phyloP scores from a whole-genome alignment of 2,888 invertebrate genomes.

The Herminia tarsipennalis region DNA sequence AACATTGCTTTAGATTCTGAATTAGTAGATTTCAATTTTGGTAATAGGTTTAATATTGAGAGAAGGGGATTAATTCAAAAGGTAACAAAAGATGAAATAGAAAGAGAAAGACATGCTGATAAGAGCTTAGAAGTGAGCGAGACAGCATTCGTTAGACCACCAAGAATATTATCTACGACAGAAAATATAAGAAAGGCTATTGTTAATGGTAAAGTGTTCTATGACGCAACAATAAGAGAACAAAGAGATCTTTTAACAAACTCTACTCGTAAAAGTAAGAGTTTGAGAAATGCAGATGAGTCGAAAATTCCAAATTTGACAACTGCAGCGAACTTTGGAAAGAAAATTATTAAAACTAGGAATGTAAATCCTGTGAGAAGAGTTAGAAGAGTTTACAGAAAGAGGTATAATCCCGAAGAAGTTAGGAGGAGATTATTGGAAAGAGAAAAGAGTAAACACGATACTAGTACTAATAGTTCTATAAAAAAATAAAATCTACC shows the following conservation, averaged over 20 bases:
- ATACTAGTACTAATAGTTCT: conserved; percentile 30
- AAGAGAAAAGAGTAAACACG: conserved; percentile 66
- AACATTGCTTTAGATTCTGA: conserved; percentile 73
- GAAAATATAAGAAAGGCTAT: conserved; percentile 77
- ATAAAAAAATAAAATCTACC: too few relatives aligned
- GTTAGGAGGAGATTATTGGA: conserved; percentile 79
- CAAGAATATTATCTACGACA: conserved; percentile 72
- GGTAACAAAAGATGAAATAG: conserved; percentile 77
- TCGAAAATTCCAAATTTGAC: conserved; percentile 56
- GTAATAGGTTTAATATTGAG: conserved; percentile 69
- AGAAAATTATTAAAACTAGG: conserved; percentile 66
- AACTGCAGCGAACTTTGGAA: conserved; percentile 54
- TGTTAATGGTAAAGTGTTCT: conserved; percentile 79
- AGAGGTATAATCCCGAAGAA: conserved; percentile 81
- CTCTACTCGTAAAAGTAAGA: conserved; percentile 57
- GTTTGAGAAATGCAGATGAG: conserved; percentile 42
- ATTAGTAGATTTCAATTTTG: conserved; percentile 68
- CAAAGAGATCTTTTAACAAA: conserved; percentile 64
- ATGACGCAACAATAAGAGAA: conserved; percentile 77
- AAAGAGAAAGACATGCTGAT: conserved; percentile 64
- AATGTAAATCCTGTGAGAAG: conserved; percentile 74
- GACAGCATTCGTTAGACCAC: conserved; percentile 75
- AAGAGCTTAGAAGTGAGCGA: conserved; percentile 79
- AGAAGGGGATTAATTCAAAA: conserved; percentile 72
- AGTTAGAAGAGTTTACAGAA: conserved; percentile 75